Conservation (phyloP, 1,140 invertebrate genomes). For the Bombus pascuorum region DNA sequence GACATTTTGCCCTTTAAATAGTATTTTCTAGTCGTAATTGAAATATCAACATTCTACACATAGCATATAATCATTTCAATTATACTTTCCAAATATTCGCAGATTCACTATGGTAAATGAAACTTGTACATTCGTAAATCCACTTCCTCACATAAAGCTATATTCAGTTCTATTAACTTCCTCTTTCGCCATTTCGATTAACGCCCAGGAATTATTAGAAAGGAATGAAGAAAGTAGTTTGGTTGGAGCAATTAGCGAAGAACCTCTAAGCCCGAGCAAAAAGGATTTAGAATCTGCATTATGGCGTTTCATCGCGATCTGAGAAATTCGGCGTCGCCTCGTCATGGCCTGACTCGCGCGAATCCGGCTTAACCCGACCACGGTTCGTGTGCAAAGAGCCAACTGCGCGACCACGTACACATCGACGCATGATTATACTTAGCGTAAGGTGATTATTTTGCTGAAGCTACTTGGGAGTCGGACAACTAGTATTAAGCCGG, state of each 20-base stretch:
- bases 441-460: constrained; percentile 52
- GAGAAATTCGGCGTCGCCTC: neutral
- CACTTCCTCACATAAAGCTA: too few relatives aligned
- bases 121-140: neutral
- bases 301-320: neutral
- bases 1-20: neutral
- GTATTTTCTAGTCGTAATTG: too few relatives aligned
- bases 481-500: constrained; percentile 19
- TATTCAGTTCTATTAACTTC: neutral
- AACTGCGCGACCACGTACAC: constrained; percentile 17
- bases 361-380: constrained; percentile 12
- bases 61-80: neutral
- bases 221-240: neutral
- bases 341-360: neutral
- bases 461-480: constrained; percentile 11
- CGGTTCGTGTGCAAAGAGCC: constrained; percentile 6
- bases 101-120: neutral
- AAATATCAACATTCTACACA: too few relatives aligned
- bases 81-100: neutral
- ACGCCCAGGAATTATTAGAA: neutral
- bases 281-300: neutral
- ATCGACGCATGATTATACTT: constrained; percentile 50
- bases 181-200: neutral
- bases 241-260: constrained; percentile 9
- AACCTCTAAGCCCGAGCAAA: neutral